phyloP scores from a whole-genome alignment of 2,797 vertebrate species.

The Cyprinella venusta region DNA sequence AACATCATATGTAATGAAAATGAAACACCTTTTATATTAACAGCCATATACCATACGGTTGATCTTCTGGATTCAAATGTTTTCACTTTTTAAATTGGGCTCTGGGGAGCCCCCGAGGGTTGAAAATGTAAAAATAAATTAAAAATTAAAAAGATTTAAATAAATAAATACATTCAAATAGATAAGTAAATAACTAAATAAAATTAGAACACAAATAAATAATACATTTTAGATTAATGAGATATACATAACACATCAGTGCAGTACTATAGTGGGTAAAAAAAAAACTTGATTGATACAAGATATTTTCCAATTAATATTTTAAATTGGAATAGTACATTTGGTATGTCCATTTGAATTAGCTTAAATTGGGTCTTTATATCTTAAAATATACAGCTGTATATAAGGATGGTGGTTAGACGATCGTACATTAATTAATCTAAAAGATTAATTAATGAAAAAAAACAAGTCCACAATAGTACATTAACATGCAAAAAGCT shows the following conservation, averaged over 20 bases:
- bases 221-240: not conserved
- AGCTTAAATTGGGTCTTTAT: not conserved
- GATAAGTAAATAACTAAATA: not conserved
- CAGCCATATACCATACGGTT: not conserved
- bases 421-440: not conserved
- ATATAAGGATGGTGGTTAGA: not conserved
- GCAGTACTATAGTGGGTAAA: not conserved
- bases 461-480: not conserved
- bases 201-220: not conserved
- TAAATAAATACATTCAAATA: not conserved
- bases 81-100: not conserved
- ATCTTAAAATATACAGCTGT: no score
- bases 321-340: no score
- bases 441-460: no score
- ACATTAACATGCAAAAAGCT: not conserved
- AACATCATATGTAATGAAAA: not conserved
- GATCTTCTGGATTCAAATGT: not conserved
- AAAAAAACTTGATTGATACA: not conserved
- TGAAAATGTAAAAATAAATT: not conserved
- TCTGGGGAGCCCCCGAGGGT: no score
- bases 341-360: not conserved
- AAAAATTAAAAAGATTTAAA: not conserved
- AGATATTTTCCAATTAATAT: not conserved
- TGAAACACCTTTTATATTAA: not conserved
- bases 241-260: not conserved